Percentiles rank a stretch among this genome's conserved stretches.
Evolutionary conservation across 2,888 invertebrate species (phyloP).

Genomic region (Acanthopleura granulata): DNA sequence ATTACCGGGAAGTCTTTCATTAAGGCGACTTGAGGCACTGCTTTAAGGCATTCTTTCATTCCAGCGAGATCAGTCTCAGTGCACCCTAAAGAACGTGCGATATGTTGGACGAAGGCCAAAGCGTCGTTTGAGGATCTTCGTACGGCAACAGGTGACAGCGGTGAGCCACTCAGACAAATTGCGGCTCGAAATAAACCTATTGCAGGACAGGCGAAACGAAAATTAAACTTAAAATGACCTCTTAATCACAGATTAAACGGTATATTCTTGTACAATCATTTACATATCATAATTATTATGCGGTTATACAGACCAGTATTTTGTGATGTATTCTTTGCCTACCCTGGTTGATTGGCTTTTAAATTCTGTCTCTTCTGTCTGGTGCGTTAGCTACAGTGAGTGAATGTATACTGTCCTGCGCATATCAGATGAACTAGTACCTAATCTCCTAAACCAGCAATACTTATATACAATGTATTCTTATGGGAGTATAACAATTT

Average conservation of each 20-base stretch:
- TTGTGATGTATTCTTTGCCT: too few species aligned
- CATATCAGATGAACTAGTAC: too few species aligned
- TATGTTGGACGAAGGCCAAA: background rate
- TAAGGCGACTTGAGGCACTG: background rate
- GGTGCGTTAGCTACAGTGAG: too few species aligned
- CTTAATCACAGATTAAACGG: background rate
- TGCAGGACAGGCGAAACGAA: background rate
- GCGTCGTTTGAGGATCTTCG: background rate
- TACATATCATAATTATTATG: too few species aligned
- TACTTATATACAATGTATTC: too few species aligned
- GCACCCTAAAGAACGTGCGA: background rate
- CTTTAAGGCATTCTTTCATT: slow-evolving; percentile 18
- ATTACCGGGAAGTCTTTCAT: slow-evolving; percentile 14
- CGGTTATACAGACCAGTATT: too few species aligned
- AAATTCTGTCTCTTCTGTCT: too few species aligned
- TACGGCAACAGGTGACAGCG: slow-evolving; percentile 11
- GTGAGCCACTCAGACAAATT: slow-evolving; percentile 21
- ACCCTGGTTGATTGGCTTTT: too few species aligned
- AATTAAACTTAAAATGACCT: background rate
- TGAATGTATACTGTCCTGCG: too few species aligned
- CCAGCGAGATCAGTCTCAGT: background rate
- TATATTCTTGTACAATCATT: background rate
- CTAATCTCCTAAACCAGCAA: too few species aligned
- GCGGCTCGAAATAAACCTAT: slow-evolving; percentile 5
- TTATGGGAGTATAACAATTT: too few species aligned